A percentile compares a stretch with the other conserved stretches of the same genome.
Conservation (phyloP, 1,140 invertebrate genomes). For the Nasonia giraulti region DNA sequence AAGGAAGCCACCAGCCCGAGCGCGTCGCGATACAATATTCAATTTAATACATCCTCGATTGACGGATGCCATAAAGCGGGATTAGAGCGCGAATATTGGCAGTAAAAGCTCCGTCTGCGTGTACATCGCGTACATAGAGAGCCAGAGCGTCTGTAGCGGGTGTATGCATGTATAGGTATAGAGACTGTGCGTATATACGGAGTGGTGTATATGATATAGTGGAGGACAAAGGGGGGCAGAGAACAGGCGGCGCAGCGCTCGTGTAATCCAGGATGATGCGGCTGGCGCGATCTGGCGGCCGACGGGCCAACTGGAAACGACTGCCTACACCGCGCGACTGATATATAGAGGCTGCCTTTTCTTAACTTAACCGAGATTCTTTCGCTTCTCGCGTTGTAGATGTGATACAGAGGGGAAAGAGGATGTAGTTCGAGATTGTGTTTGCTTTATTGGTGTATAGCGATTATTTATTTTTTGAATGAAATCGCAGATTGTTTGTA, state of each 20-base stretch:
- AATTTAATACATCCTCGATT: conserved; percentile 51
- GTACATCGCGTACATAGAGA: background rate
- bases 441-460: too few species aligned
- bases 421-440: too few species aligned
- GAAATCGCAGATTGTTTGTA: too few species aligned
- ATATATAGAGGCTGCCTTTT: background rate
- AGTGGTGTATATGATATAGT: conserved; percentile 10
- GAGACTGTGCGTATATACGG: too few species aligned
- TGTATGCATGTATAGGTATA: background rate
- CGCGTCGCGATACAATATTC: conserved; percentile 42
- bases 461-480: too few species aligned
- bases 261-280: conserved; percentile 50
- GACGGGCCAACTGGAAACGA: conserved; percentile 8
- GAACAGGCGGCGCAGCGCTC: background rate
- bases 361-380: background rate
- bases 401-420: too few species aligned
- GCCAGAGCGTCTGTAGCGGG: conserved; percentile 21
- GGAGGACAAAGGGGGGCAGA: conserved; percentile 24
- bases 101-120: conserved; percentile 40
- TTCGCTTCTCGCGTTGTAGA: too few species aligned
- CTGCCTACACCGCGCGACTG: background rate
- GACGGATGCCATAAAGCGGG: conserved; percentile 51
- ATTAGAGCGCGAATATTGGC: conserved; percentile 50
- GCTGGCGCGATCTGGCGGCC: conserved; percentile 62
- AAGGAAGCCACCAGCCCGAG: background rate